Conservation (phyloP, 2,797 vertebrate species). For the Anas bernieri region DNA sequence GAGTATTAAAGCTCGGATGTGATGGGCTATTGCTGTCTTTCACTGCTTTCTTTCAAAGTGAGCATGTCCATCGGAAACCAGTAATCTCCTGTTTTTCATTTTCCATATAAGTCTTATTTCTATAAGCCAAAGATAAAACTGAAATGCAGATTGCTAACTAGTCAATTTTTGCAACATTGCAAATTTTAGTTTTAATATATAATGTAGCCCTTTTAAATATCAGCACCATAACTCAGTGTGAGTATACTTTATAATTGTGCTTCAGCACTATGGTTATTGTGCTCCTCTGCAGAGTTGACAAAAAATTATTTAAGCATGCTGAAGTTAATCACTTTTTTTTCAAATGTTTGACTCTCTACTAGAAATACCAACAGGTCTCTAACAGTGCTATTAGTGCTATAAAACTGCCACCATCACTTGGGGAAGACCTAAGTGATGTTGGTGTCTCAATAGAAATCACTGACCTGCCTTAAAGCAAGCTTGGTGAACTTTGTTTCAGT, state of each 20-base stretch:
- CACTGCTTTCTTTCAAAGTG: neutral
- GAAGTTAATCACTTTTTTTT: constrained; percentile 10
- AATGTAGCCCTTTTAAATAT: neutral
- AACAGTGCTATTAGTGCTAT: neutral
- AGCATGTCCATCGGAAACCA: neutral
- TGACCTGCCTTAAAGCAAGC: neutral
- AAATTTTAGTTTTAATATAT: neutral
- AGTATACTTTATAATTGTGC: neutral
- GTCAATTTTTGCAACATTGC: neutral
- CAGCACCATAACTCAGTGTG: neutral
- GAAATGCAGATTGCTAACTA: neutral
- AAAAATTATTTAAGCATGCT: neutral
- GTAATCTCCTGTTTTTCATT: neutral
- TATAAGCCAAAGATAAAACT: neutral
- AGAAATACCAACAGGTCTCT: neutral
- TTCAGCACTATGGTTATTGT: neutral
- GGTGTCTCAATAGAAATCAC: neutral
- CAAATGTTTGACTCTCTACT: neutral
- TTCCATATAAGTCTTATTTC: neutral
- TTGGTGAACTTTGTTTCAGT: neutral
- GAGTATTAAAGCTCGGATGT: neutral
- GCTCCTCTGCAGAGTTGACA: neutral
- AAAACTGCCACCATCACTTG: neutral
- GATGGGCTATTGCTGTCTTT: neutral
- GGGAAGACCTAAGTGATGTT: neutral